A percentile compares a stretch with the other conserved stretches of the same genome.
Evolutionary conservation across 2,113 vertebrate species (phyloP).

Genomic region (Callocephalon fimbriatum): DNA sequence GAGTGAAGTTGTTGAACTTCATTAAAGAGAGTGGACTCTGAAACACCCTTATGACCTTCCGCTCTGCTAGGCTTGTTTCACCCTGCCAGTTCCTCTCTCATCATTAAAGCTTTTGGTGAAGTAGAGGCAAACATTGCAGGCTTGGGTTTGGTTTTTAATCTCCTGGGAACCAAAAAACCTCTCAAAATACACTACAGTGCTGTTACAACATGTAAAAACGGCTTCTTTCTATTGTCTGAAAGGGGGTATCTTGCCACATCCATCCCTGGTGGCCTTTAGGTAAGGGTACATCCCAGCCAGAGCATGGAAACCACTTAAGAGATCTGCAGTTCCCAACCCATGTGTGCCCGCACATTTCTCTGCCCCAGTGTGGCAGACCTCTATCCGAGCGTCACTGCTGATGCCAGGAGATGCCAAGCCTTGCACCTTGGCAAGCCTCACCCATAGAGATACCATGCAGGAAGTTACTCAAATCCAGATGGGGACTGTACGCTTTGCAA

Average conservation of each 20-base stretch:
- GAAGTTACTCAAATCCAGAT: neutral
- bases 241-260: neutral
- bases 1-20: slow-evolving; percentile 8
- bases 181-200: neutral
- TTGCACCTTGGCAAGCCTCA: neutral
- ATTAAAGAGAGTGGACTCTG: neutral
- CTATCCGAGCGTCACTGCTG: rapidly evolving
- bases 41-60: neutral
- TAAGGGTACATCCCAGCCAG: neutral
- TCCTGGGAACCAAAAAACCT: neutral
- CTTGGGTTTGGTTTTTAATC: neutral
- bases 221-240: neutral
- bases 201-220: neutral
- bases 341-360: rapidly evolving
- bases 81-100: neutral
- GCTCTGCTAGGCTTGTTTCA: neutral
- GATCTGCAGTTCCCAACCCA: neutral
- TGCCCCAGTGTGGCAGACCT: neutral
- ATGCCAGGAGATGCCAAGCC: neutral
- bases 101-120: neutral
- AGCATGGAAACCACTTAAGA: neutral
- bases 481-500: neutral
- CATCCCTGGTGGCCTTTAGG: neutral
- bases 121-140: neutral
- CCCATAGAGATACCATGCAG: neutral